Percentiles rank a stretch among this genome's conserved stretches.
Conservation (phyloP, 2,888 invertebrate species). For the Allolobophora icterica region DNA sequence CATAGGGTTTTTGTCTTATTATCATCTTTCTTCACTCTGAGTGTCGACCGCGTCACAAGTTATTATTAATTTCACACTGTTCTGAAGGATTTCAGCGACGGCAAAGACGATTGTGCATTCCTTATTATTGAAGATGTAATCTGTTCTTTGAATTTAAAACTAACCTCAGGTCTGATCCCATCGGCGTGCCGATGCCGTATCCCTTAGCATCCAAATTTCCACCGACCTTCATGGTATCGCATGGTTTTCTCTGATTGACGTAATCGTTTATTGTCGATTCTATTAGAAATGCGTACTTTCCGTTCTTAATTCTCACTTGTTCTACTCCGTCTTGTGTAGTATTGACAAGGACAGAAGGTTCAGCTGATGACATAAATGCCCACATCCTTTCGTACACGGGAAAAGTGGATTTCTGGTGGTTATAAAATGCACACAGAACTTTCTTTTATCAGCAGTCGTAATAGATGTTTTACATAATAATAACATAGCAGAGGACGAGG, state of each 20-base stretch:
- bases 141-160: background rate
- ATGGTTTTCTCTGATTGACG: conserved; percentile 82
- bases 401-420: conserved; percentile 79
- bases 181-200: conserved; percentile 90
- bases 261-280: conserved; percentile 75
- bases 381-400: conserved; percentile 88
- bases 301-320: conserved; percentile 75
- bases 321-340: conserved; percentile 82
- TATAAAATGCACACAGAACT: background rate
- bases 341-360: conserved; percentile 78
- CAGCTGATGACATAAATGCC: conserved; percentile 86
- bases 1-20: no score
- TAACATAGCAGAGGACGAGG: no score
- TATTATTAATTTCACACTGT: no score
- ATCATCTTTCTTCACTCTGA: no score
- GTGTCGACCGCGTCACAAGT: no score
- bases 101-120: no score
- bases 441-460: conserved; percentile 34
- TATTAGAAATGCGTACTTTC: conserved; percentile 69
- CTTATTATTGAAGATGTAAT: no score
- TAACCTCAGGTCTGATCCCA: conserved; percentile 88
- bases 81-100: no score
- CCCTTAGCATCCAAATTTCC: conserved; percentile 80
- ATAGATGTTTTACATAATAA: no score
- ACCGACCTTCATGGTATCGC: conserved; percentile 72